Percentiles rank a stretch among this genome's conserved stretches.
Evolutionary conservation across 2,888 invertebrate genomes (phyloP).

Genomic region (Oxycera nigricornis): DNA sequence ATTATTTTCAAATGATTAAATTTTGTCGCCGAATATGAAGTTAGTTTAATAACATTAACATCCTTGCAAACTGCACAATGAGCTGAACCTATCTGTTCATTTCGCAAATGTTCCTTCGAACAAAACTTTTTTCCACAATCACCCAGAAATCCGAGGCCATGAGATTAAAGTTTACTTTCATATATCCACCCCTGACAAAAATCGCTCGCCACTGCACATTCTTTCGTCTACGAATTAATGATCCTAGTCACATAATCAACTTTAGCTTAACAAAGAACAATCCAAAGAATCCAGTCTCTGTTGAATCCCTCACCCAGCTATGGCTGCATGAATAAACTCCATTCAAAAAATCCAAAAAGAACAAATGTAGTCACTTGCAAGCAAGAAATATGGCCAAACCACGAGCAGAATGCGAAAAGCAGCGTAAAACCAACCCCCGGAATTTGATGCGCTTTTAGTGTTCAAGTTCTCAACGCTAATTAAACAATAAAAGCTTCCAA

Average conservation of each 20-base stretch:
- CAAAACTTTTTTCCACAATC: too few species aligned
- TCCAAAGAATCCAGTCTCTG: too few species aligned
- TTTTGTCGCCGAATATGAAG: too few species aligned
- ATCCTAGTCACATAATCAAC: constrained; percentile 41
- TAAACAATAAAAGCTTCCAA: constrained; percentile 45
- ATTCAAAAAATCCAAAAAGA: background rate
- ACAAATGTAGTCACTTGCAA: background rate
- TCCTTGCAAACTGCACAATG: too few species aligned
- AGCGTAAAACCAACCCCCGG: background rate
- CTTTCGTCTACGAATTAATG: constrained; percentile 7
- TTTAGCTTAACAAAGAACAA: constrained; percentile 15
- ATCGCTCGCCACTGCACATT: background rate
- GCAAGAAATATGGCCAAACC: background rate
- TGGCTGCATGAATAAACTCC: background rate
- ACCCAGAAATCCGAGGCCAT: too few species aligned
- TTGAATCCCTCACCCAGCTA: background rate
- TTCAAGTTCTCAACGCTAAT: constrained; percentile 40
- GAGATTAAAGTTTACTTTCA: too few species aligned
- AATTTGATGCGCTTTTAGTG: background rate
- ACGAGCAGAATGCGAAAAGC: background rate
- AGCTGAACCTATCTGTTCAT: too few species aligned
- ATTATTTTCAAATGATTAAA: too few species aligned
- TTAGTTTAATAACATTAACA: too few species aligned
- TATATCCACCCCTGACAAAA: too few species aligned
- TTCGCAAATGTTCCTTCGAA: too few species aligned